Conservation (phyloP, 2,888 invertebrate genomes). For the Apamea monoglypha region DNA sequence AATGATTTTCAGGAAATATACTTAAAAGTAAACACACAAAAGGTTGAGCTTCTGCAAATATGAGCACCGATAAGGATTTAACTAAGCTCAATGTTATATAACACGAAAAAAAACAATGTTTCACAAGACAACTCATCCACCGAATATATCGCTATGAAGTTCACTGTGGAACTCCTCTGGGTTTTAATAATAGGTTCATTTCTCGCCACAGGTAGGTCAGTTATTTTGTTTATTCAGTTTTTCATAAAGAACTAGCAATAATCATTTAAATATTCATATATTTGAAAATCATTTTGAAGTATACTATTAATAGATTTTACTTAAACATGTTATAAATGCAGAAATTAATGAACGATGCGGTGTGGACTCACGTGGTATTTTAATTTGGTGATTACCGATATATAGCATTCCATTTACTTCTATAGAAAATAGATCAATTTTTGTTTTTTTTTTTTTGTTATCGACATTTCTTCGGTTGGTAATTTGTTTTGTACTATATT, state of each 20-base stretch:
- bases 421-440: background rate
- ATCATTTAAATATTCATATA: background rate
- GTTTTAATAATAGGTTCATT: conserved; percentile 63
- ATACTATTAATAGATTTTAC: background rate
- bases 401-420: background rate
- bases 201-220: conserved; percentile 59
- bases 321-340: background rate
- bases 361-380: background rate
- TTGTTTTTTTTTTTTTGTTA: background rate
- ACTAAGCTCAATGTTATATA: conserved; percentile 62
- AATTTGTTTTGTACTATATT: background rate
- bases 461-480: background rate
- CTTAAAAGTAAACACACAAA: conserved; percentile 35
- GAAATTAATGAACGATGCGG: background rate
- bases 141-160: conserved; percentile 72
- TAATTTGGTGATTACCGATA: background rate
- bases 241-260: background rate
- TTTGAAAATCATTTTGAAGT: background rate
- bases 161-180: conserved; percentile 62
- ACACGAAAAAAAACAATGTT: conserved; percentile 25
- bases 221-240: background rate
- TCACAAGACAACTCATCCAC: conserved; percentile 31
- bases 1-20: background rate
- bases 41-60: conserved; percentile 67
- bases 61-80: conserved; percentile 61